A percentile compares a stretch with the other conserved stretches of the same genome.
Evolutionary conservation across 2,797 vertebrate genomes (phyloP).

Genomic region (Adrianichthys oophorus): DNA sequence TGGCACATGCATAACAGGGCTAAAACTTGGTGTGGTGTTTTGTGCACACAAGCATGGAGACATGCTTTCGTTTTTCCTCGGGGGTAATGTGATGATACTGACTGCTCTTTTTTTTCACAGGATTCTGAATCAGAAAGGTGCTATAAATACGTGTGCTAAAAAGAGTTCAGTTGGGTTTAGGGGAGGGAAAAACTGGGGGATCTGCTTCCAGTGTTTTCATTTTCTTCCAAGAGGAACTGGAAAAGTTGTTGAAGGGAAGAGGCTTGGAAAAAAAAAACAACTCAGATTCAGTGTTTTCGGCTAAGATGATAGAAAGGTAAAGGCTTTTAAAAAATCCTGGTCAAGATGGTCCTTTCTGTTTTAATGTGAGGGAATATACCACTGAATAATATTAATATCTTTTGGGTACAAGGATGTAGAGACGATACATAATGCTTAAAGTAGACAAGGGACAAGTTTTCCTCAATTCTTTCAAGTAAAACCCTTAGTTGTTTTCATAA

Average conservation of each 20-base stretch:
- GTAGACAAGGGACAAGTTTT: conserved; percentile 31
- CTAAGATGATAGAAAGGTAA: conserved; percentile 21
- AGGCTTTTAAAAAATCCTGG: conserved; percentile 22
- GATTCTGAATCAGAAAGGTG: conserved; percentile 54
- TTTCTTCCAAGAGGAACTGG: conserved; percentile 26
- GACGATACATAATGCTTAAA: conserved; percentile 26
- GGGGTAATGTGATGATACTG: conserved; percentile 56
- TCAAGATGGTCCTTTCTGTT: neutral
- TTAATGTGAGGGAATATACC: conserved; percentile 18
- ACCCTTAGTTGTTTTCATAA: conserved; percentile 36
- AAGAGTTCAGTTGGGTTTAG: conserved; percentile 43
- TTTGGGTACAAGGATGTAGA: conserved; percentile 10
- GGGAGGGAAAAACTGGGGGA: conserved; percentile 1
- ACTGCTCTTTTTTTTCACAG: conserved; percentile 50
- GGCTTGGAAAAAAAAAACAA: conserved; percentile 26
- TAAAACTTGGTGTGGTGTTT: conserved; percentile 37
- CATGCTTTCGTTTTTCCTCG: conserved; percentile 55
- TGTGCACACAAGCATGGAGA: conserved; percentile 62
- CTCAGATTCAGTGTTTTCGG: no score
- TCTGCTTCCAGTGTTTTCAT: conserved; percentile 30
- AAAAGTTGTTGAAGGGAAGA: conserved; percentile 37
- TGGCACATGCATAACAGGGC: conserved; percentile 49
- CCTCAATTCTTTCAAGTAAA: conserved; percentile 33
- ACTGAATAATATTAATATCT: conserved; percentile 15
- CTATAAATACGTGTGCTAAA: conserved; percentile 70